These are phyloP conservation scores for Dolichomitus sp. DNA, from an alignment of 2,888 invertebrate species.

Conservation along the genomic window DNA sequence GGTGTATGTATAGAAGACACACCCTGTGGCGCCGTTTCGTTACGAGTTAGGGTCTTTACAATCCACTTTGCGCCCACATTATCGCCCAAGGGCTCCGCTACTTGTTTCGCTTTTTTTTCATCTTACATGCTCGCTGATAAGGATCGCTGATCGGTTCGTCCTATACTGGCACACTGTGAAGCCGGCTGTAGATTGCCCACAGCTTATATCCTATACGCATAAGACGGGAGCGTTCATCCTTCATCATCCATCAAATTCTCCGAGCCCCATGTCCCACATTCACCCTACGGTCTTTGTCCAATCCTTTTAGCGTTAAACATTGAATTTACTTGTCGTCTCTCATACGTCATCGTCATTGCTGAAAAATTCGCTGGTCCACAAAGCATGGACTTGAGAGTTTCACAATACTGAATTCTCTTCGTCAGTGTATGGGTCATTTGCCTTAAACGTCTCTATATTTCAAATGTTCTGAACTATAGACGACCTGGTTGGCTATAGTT, in stretches of 20 bases:
- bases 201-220: conserved; percentile 3
- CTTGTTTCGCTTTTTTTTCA: conserved; percentile 25
- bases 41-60: conserved; percentile 39
- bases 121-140: conserved; percentile 38
- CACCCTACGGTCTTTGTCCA: conserved; percentile 29
- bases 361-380: conserved; percentile 1
- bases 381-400: not conserved
- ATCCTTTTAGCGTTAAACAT: conserved; percentile 56
- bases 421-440: not conserved
- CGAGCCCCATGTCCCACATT: conserved; percentile 11
- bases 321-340: conserved; percentile 51
- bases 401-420: not conserved
- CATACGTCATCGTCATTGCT: conserved; percentile 24
- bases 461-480: not conserved
- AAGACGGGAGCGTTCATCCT: conserved; percentile 40
- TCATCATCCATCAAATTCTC: conserved; percentile 65
- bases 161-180: conserved; percentile 1
- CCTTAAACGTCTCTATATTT: not conserved
- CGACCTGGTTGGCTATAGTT: not conserved
- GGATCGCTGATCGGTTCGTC: conserved; percentile 42
- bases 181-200: conserved; percentile 30
- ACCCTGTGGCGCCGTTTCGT: not conserved
- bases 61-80: conserved; percentile 29
- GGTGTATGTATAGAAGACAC: not conserved
- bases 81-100: not conserved